These are phyloP conservation scores for Saccopteryx leptura DNA, from an alignment of 2,113 vertebrate species.

Conservation along the genomic window DNA sequence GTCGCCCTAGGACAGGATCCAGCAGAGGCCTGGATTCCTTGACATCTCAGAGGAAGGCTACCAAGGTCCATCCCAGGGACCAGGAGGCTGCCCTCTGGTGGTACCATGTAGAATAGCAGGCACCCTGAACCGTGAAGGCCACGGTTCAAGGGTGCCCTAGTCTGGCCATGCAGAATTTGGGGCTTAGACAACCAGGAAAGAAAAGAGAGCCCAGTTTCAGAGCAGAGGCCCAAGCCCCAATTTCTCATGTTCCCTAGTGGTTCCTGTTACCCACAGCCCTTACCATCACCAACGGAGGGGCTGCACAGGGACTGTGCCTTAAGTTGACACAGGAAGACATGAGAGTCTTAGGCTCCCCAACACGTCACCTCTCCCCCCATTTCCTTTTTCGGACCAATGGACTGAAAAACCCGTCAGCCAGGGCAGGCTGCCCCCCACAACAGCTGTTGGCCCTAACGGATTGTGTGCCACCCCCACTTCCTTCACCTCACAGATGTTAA, in stretches of 20 bases:
- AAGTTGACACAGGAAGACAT: background rate
- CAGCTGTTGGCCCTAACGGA: background rate
- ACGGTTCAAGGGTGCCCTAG: accelerated
- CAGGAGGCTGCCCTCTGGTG: slow-evolving; percentile 64
- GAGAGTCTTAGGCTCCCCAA: background rate
- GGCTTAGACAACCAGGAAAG: background rate
- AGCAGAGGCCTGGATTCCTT: background rate
- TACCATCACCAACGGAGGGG: background rate
- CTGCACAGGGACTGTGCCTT: background rate
- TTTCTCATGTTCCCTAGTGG: background rate
- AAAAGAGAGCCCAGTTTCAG: background rate
- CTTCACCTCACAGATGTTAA: background rate
- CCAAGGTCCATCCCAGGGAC: background rate
- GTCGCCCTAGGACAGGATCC: too few species aligned
- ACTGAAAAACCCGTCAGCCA: background rate
- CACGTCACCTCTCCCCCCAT: background rate
- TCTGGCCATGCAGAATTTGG: background rate
- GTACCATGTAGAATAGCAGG: background rate
- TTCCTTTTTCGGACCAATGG: background rate
- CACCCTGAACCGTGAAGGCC: background rate
- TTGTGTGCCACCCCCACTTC: background rate
- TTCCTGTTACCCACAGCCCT: background rate
- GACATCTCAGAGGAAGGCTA: background rate
- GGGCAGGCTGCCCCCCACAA: too few species aligned
- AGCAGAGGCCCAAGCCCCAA: background rate